Conservation (phyloP, 2,888 invertebrate species). For the Cheiracanthium punctorium region DNA sequence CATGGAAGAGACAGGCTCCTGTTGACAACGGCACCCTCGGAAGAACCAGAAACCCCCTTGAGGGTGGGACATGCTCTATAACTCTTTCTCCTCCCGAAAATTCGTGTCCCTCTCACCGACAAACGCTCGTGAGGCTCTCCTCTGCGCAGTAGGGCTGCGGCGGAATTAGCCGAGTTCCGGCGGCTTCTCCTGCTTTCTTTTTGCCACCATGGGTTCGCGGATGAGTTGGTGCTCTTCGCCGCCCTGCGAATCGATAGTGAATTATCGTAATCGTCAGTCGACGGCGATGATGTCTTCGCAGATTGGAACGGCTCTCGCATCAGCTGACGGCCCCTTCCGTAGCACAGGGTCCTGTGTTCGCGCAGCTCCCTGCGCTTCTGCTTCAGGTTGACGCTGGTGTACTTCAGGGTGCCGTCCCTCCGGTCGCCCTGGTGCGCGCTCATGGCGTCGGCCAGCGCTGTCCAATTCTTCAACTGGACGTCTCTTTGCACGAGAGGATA, state of each 20-base stretch:
- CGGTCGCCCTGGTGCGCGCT: background rate
- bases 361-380: conserved; percentile 27
- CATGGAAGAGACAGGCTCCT: conserved; percentile 48
- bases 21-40: background rate
- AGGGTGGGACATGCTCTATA: conserved; percentile 32
- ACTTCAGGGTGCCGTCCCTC: conserved; percentile 17
- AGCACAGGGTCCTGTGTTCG: conserved; percentile 6
- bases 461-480: background rate
- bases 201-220: background rate
- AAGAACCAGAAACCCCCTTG: conserved; percentile 12
- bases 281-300: background rate
- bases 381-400: conserved; percentile 45
- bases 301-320: background rate
- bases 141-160: background rate
- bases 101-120: conserved; percentile 46
- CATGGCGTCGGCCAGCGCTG: background rate
- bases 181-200: background rate
- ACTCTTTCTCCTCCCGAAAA: conserved; percentile 34
- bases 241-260: too few relatives aligned
- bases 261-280: too few relatives aligned
- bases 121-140: conserved; percentile 34
- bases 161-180: conserved; percentile 21
- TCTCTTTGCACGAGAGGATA: background rate
- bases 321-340: background rate
- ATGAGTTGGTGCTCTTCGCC: background rate